Evolutionary conservation across 37 sponge, comb jelly and placozoan species (phyloP), one percentile per base, ranked within the genome.

Genomic region (Axinella damicornis): DNA sequence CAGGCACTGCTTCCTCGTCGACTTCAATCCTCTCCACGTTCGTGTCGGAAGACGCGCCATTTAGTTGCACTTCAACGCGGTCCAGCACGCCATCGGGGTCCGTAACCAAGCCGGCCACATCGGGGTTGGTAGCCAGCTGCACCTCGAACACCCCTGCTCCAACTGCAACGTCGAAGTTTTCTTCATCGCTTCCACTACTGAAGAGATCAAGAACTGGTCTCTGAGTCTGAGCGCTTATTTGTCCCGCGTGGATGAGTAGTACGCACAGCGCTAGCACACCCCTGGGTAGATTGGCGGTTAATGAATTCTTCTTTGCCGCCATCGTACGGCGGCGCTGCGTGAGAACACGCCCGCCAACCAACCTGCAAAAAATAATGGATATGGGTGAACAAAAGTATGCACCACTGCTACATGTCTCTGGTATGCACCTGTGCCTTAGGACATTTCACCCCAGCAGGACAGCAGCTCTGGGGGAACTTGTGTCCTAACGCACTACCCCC

Each of bases 161-260:
- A 1, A 80, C 65, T 27, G 78, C 67, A 13, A 87, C 74, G 25
- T 65, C 13, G 63, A 87, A 61, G 0, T 25, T 52, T 35, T 67
- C 81, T 64, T 78, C 81, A 62, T 73, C 63, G 20, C 37, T 68
- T 53, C 74, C 74, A 53, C 69, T 58, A 4, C 11, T 32, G 54
- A 87, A 87, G 1, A 80, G 37, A 32, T 74, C 55, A 14, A 87
- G 31, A 34, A 35, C 40, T 25, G 87, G 80, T 30, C 57, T 55
- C 40, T 80, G 59, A 20, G 61, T 78, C 14, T 33, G n/a, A 39
- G 22, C 69, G n/a, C n/a, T n/a, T n/a, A n/a, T n/a, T 30, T 63
- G 35, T 14, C 16, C 65, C 65, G 19, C 6, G 53, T 24, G 64
- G 24, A 36, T 0, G 53, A 46, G 64, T 22, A 64, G 5, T 40